Evolutionary conservation across 64 coral and sea anemone genomes (phyloP).

Genomic region (Stichodactyla mertensii): DNA sequence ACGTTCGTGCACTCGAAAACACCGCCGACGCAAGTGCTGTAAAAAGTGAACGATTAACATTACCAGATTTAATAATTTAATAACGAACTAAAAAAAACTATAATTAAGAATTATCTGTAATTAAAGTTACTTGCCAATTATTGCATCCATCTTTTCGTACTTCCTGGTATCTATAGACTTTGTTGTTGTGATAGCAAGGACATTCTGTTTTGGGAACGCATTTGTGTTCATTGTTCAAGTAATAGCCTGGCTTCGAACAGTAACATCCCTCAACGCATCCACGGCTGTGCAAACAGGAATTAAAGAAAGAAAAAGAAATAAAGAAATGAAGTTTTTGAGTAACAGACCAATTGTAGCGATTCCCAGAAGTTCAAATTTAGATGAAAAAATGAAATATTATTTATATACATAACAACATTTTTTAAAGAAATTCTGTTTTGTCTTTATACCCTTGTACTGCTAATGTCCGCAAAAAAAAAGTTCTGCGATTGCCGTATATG

Average conservation of each 20-base stretch:
- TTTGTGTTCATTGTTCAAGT: conserved; percentile 63
- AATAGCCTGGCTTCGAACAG: conserved; percentile 48
- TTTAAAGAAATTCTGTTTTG: too few relatives aligned
- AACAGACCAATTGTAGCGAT: too few relatives aligned
- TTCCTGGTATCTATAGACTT: conserved; percentile 31
- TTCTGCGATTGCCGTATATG: too few relatives aligned
- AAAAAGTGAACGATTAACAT: neutral
- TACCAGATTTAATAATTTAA: too few relatives aligned
- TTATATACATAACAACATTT: too few relatives aligned
- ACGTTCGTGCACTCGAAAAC: conserved; percentile 61
- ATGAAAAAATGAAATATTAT: too few relatives aligned
- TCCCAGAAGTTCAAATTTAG: too few relatives aligned
- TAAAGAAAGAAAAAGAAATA: neutral
- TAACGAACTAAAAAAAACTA: too few relatives aligned
- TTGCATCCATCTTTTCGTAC: conserved; percentile 69
- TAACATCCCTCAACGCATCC: conserved; percentile 93
- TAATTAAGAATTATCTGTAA: too few relatives aligned
- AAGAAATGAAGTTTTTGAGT: too few relatives aligned
- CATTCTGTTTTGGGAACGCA: conserved; percentile 48
- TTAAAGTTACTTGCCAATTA: conserved; percentile 45
- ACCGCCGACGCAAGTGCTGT: conserved; percentile 83
- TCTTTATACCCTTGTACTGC: too few relatives aligned
- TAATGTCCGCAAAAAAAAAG: too few relatives aligned
- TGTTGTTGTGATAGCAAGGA: conserved; percentile 64
- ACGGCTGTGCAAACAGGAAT: conserved; percentile 25